Base-by-base conservation (phyloP, 92 coral and sea anemone genomes). In the Metridium senile region DNA sequence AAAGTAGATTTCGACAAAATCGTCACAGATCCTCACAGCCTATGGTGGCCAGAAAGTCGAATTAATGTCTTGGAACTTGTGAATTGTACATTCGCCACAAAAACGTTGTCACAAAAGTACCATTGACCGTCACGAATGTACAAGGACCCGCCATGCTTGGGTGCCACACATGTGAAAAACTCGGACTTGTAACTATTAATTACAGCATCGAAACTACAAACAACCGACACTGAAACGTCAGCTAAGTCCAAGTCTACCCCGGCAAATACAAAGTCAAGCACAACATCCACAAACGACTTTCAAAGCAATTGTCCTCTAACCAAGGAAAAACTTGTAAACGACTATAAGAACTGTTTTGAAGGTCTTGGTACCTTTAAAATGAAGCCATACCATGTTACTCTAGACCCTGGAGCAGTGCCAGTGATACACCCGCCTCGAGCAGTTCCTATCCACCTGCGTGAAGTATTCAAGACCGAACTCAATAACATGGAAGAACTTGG, bases 311-410 rank as follows among this genome's bases (percentile, higher is more conserved):
- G n/a, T n/a, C n/a, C 61, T 9, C 23, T 54, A 4, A 54, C 61
- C 9, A 54, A 20, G 23, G 61, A 54, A 9, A 54, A 54, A n/a
- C 23, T 54, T 10, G 61, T 54, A 54, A 10, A n/a, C 20, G 61
- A 54, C 3, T 54, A 54, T 20, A 54, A 54, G 23, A 81, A 82
- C 34, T 25, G 76, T 26, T 82, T 82, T 28, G 67, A 75, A 58
- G 72, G 82, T 20, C 62, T 76, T 10, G 80, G 82, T 33, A 59
- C 72, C 26, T 79, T 85, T 58, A 53, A 71, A 51, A 85, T 85
- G 85, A 81, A 86, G 51, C 90, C 87, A n/a, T 86, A 75, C 62
- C 86, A 80, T 73, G 80, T 86, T 18, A 74, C 82, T 25, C 54
- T 81, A 21, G 82, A 75, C 31, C 70, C 90, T 1, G 74, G 26